Evolutionary conservation across 2,797 vertebrate genomes (phyloP).

Genomic region (Mus spretus): DNA sequence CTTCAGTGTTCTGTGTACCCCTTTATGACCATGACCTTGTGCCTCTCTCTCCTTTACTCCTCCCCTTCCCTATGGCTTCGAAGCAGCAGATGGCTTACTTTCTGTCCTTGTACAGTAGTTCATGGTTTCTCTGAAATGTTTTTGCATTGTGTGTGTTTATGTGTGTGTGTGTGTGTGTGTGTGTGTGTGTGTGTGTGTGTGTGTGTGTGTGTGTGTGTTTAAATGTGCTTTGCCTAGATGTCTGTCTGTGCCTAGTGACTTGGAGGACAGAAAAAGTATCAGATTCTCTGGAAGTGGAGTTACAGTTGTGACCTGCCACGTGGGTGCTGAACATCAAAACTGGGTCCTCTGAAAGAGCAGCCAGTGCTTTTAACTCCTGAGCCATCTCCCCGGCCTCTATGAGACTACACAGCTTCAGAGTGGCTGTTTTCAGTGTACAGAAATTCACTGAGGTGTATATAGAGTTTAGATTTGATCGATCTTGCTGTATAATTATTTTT

Average conservation of each 20-base stretch:
- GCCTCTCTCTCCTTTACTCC: not conserved
- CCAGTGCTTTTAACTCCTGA: not conserved
- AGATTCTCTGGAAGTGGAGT: not conserved
- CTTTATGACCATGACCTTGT: not conserved
- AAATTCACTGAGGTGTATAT: not conserved
- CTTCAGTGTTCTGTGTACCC: not conserved
- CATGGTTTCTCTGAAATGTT: not conserved
- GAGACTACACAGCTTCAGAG: not conserved
- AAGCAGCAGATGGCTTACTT: not conserved
- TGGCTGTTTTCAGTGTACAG: not conserved
- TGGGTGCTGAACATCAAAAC: not conserved
- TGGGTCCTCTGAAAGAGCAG: not conserved
- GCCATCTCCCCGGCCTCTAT: not conserved
- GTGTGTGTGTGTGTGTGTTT: not conserved
- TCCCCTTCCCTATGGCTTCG: not conserved
- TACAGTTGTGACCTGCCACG: not conserved
- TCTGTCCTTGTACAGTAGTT: slow-evolving; percentile 6
- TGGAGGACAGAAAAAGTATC: not conserved
- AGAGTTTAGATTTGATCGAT: not conserved
- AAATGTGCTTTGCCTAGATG: not conserved
- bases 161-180: not conserved
- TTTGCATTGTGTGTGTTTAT: not conserved
- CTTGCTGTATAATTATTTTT: not conserved
- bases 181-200: not conserved
- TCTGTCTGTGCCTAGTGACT: not conserved